Evolutionary conservation across 2,888 invertebrate species (phyloP).

Genomic region (Dynastes grantii): DNA sequence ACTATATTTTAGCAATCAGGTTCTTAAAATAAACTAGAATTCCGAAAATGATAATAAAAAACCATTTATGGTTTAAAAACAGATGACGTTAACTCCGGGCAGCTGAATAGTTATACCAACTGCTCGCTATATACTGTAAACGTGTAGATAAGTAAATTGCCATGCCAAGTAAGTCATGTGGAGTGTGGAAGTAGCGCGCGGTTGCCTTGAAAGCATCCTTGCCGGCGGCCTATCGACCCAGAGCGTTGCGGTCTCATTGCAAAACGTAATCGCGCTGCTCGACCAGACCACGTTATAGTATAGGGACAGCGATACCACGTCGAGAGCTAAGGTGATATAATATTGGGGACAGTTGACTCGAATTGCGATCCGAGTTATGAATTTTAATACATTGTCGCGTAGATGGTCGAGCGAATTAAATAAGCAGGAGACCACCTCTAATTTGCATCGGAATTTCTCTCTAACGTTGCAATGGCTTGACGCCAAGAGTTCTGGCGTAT

Average conservation of each 20-base stretch:
- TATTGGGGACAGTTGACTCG: constrained; percentile 4
- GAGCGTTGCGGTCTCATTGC: constrained; percentile 1
- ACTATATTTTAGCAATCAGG: too few species aligned
- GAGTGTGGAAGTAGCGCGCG: constrained; percentile 8
- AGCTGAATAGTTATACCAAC: not conserved
- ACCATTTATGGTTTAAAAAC: too few species aligned
- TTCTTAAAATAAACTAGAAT: too few species aligned
- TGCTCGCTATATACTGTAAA: not conserved
- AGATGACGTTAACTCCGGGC: not conserved
- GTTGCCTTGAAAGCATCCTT: constrained; percentile 33
- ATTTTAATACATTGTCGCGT: constrained; percentile 13
- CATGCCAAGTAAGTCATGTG: not conserved
- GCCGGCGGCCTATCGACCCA: constrained; percentile 36
- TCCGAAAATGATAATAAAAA: too few species aligned
- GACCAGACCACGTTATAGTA: not conserved
- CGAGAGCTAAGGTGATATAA: constrained; percentile 20
- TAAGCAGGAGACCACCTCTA: not conserved
- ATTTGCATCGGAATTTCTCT: constrained; percentile 10
- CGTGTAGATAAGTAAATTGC: constrained; percentile 8
- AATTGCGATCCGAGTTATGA: not conserved
- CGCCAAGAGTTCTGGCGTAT: not conserved
- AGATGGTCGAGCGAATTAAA: not conserved
- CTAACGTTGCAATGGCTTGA: not conserved
- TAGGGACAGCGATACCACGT: not conserved
- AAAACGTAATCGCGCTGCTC: constrained; percentile 4